These are phyloP conservation scores for Lysandra coridon DNA, from an alignment of 2,888 invertebrate genomes.

Conservation along the genomic window DNA sequence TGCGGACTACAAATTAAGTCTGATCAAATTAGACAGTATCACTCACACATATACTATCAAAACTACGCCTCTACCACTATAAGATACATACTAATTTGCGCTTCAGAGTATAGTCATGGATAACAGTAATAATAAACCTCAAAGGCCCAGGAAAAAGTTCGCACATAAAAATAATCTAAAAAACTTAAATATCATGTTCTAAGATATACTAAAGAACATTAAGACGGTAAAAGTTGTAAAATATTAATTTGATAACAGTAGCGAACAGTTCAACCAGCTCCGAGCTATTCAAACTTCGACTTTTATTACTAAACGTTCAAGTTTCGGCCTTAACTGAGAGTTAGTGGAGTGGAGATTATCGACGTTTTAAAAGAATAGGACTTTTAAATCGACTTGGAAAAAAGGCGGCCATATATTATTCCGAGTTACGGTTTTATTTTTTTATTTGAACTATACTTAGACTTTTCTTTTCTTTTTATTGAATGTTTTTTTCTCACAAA, in stretches of 20 bases:
- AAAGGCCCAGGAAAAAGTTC: not conserved
- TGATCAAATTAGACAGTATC: no score
- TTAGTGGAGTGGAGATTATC: slow-evolving; percentile 5
- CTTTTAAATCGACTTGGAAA: not conserved
- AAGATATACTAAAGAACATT: not conserved
- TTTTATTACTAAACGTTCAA: slow-evolving; percentile 8
- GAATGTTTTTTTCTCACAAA: no score
- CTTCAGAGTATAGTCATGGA: no score
- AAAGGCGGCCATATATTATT: no score
- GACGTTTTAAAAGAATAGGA: slow-evolving; percentile 4
- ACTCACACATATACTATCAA: no score
- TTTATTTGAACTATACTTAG: no score
- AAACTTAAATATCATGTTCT: not conserved
- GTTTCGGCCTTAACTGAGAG: not conserved
- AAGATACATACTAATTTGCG: no score
- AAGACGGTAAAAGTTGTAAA: slow-evolving; percentile 11
- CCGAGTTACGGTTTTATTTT: no score
- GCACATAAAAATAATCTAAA: not conserved
- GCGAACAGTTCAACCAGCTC: not conserved
- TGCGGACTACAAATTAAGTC: no score
- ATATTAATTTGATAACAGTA: slow-evolving; percentile 13
- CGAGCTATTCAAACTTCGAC: not conserved
- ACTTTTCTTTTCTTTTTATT: no score
- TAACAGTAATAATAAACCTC: not conserved
- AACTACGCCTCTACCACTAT: no score